Percentiles rank a stretch among this genome's conserved stretches.
phyloP scores from a whole-genome alignment of 2,113 vertebrate species.

The Poecile atricapillus region DNA sequence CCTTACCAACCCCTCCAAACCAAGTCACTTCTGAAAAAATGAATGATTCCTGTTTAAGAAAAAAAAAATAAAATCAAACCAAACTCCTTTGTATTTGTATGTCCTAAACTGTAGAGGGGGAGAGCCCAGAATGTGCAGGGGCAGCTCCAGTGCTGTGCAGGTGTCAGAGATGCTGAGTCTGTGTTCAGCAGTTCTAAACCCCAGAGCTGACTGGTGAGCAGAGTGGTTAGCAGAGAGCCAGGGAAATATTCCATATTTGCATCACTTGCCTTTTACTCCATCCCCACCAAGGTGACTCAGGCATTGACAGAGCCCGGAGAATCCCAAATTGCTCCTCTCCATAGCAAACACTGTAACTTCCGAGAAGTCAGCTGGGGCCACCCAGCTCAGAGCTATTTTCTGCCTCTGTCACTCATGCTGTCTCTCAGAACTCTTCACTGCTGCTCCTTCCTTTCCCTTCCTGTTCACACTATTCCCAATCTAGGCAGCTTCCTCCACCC shows the following conservation, averaged over 20 bases:
- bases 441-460: not conserved
- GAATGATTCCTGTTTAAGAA: not conserved
- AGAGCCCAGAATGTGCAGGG: rapidly evolving
- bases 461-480: not conserved
- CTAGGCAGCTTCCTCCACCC: slow-evolving; percentile 38
- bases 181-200: not conserved
- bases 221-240: not conserved
- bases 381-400: not conserved
- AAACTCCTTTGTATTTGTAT: not conserved
- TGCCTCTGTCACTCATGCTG: not conserved
- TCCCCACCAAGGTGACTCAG: not conserved
- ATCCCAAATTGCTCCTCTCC: not conserved
- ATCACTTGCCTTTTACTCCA: not conserved
- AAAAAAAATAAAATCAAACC: not conserved
- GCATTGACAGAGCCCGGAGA: not conserved
- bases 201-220: not conserved
- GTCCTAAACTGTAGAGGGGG: rapidly evolving
- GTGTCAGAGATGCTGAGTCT: not conserved
- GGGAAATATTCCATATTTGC: not conserved
- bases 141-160: not conserved
- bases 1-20: not conserved
- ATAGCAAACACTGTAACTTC: not conserved
- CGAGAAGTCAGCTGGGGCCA: not conserved
- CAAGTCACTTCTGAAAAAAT: not conserved
- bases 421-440: not conserved